These are phyloP conservation scores for Lycodopsis pacificus DNA, from an alignment of 2,797 vertebrate genomes.

Conservation along the genomic window DNA sequence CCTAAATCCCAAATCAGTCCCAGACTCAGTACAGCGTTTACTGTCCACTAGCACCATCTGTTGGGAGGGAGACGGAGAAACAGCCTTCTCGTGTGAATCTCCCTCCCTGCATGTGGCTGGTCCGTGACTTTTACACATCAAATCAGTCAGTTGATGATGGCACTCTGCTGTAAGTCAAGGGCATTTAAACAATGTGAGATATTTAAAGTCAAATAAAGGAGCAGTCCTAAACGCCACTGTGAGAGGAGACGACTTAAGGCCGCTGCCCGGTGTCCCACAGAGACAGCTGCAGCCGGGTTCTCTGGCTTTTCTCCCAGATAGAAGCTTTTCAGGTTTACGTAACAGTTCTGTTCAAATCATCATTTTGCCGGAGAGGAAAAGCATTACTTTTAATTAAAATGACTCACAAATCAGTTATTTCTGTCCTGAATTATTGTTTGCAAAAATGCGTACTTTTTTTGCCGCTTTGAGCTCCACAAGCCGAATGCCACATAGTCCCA, in stretches of 20 bases:
- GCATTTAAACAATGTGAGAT: conserved; percentile 57
- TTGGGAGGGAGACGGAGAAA: conserved; percentile 52
- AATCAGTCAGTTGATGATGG: conserved; percentile 12
- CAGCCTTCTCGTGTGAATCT: conserved; percentile 44
- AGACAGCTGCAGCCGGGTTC: conserved; percentile 45
- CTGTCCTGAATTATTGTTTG: background rate
- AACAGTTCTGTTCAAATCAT: conserved; percentile 39
- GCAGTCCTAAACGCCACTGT: conserved; percentile 34
- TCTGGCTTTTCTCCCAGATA: conserved; percentile 55
- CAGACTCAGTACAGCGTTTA: background rate
- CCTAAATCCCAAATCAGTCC: conserved; percentile 12
- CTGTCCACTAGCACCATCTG: conserved; percentile 75
- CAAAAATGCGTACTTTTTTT: background rate
- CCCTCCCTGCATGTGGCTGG: conserved; percentile 34
- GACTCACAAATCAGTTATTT: conserved; percentile 7
- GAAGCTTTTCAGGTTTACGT: conserved; percentile 40
- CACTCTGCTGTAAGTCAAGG: conserved; percentile 48
- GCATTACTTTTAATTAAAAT: background rate
- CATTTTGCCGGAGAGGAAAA: conserved; percentile 14
- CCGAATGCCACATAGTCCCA: background rate
- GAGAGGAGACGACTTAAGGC: conserved; percentile 58
- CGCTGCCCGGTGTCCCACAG: conserved; percentile 51
- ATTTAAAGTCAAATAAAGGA: conserved; percentile 55
- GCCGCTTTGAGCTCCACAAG: no score
- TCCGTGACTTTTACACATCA: conserved; percentile 13